phyloP scores from a whole-genome alignment of 64 coral and sea anemone genomes.

The Trachythela sp. region DNA sequence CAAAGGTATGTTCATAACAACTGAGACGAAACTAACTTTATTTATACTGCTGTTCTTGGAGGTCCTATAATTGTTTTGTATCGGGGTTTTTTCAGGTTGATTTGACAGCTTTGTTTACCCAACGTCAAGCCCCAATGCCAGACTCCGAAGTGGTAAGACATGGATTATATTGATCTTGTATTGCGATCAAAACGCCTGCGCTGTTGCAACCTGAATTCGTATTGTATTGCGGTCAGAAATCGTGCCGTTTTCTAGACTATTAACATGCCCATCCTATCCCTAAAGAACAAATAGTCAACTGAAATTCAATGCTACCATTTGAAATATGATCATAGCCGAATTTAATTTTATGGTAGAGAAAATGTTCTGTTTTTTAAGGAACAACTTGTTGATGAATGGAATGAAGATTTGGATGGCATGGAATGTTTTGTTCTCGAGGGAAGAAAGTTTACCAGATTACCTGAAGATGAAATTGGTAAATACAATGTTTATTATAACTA shows the following conservation, averaged over 20 bases:
- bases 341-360: no score
- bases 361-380: slow-evolving; percentile 40
- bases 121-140: slow-evolving; percentile 82
- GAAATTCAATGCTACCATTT: no score
- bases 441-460: slow-evolving; percentile 82
- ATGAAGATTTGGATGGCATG: slow-evolving; percentile 99
- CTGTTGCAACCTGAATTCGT: no score
- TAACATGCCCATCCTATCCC: not conserved
- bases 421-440: slow-evolving; percentile 96
- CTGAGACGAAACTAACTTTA: not conserved
- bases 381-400: slow-evolving; percentile 92
- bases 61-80: no score
- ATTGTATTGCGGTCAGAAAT: no score
- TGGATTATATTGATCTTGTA: no score
- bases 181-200: no score
- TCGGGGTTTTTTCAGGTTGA: slow-evolving; percentile 72
- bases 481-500: not conserved
- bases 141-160: slow-evolving; percentile 79
- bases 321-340: no score
- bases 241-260: not conserved
- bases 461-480: slow-evolving; percentile 92
- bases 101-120: slow-evolving; percentile 82
- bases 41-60: no score
- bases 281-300: not conserved
- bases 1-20: slow-evolving; percentile 56